These are phyloP conservation scores for Drosophila peninsularis DNA, from an alignment of 2,888 invertebrate genomes.

Conservation along the genomic window DNA sequence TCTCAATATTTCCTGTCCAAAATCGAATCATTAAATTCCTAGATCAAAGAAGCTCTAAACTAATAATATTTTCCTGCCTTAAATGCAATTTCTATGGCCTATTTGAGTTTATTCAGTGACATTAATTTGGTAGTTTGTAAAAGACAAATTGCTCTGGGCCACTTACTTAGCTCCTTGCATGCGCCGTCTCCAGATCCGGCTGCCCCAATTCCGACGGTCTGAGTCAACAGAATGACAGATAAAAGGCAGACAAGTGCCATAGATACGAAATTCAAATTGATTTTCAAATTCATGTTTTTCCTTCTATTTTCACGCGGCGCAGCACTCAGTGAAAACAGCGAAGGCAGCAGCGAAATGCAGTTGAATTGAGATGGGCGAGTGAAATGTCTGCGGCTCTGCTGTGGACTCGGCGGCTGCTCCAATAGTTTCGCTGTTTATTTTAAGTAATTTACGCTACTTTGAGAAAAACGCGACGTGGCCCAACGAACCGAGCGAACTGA, in stretches of 20 bases:
- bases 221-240: conserved; percentile 68
- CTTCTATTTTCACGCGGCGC: conserved; percentile 15
- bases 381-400: conserved; percentile 20
- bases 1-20: neutral
- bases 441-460: conserved; percentile 72
- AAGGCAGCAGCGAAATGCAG: conserved; percentile 36
- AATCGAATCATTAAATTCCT: neutral
- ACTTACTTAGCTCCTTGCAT: conserved; percentile 80
- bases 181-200: conserved; percentile 40
- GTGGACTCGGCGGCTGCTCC: conserved; percentile 32
- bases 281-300: conserved; percentile 70
- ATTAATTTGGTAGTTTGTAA: conserved; percentile 22
- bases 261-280: conserved; percentile 63
- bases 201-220: conserved; percentile 48
- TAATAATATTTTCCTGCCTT: neutral
- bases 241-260: conserved; percentile 64
- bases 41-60: neutral
- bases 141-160: neutral
- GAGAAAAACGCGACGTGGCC: conserved; percentile 45
- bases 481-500: conserved; percentile 60
- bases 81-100: neutral
- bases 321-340: neutral
- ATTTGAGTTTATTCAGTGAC: conserved; percentile 7
- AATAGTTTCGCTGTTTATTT: conserved; percentile 66
- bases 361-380: conserved; percentile 6